Evolutionary conservation across 2,113 vertebrate genomes (phyloP).

Genomic region (Pogonocichla stellata): DNA sequence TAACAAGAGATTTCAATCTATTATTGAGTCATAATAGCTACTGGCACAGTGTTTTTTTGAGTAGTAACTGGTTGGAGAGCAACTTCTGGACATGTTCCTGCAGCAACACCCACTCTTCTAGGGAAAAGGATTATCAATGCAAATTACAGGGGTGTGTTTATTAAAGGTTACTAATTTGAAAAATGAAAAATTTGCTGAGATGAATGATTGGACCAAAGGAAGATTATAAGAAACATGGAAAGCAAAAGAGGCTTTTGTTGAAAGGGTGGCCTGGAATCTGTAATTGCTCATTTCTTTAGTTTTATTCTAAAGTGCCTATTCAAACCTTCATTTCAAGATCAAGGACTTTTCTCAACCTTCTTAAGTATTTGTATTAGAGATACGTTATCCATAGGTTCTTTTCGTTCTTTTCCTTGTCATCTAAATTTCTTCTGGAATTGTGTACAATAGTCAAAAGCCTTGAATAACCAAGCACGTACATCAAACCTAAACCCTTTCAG

Average conservation of each 20-base stretch:
- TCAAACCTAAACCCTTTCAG: background rate
- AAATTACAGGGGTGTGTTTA: slow-evolving; percentile 51
- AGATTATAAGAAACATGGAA: background rate
- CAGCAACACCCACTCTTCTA: slow-evolving; percentile 52
- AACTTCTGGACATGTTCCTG: slow-evolving; percentile 55
- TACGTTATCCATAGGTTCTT: background rate
- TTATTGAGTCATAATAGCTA: slow-evolving; percentile 54
- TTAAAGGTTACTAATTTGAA: slow-evolving; percentile 55
- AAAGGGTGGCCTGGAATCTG: background rate
- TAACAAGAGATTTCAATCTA: slow-evolving; percentile 52
- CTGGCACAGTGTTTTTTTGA: slow-evolving; percentile 24
- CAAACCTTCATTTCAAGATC: background rate
- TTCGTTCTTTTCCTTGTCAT: background rate
- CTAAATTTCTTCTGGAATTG: background rate
- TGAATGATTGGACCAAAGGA: background rate
- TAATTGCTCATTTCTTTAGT: background rate
- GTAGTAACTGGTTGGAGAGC: slow-evolving; percentile 25
- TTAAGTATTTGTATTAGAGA: background rate
- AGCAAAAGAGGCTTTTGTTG: background rate
- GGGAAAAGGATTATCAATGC: slow-evolving; percentile 65
- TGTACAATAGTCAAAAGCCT: background rate
- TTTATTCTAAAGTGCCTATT: background rate
- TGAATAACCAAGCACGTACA: background rate
- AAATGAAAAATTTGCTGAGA: slow-evolving; percentile 25
- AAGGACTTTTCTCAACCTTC: background rate